These are phyloP conservation scores for Conus ventricosus DNA, from an alignment of 1,140 invertebrate genomes.

Conservation along the genomic window DNA sequence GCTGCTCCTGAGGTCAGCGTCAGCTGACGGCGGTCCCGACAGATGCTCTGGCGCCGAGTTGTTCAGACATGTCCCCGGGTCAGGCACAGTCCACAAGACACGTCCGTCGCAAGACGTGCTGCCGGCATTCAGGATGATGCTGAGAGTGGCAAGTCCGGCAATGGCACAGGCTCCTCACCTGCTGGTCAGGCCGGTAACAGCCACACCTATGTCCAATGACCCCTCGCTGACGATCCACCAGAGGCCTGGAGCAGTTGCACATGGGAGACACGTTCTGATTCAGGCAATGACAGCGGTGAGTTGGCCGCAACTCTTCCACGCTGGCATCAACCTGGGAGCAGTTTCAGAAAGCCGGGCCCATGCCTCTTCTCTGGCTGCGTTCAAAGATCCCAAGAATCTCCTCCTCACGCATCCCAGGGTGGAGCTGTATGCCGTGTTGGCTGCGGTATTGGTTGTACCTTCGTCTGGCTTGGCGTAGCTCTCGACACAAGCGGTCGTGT, in stretches of 20 bases:
- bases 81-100: slow-evolving; percentile 4
- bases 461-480: background rate
- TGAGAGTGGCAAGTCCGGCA: slow-evolving; percentile 40
- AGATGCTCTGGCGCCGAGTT: slow-evolving; percentile 22
- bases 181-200: slow-evolving; percentile 36
- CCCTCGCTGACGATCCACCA: background rate
- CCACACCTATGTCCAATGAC: slow-evolving; percentile 38
- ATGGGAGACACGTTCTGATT: background rate
- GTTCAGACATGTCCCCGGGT: background rate
- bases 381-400: slow-evolving; percentile 6
- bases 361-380: background rate
- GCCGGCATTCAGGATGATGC: background rate
- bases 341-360: background rate
- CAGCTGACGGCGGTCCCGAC: slow-evolving; percentile 31
- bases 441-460: background rate
- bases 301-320: background rate
- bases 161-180: slow-evolving; percentile 38
- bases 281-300: slow-evolving; percentile 21
- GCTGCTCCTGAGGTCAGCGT: slow-evolving; percentile 40
- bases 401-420: background rate
- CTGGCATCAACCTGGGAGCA: slow-evolving; percentile 19
- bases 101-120: background rate
- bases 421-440: background rate
- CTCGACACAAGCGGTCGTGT: slow-evolving; percentile 12
- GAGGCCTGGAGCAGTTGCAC: slow-evolving; percentile 24